phyloP scores from a whole-genome alignment of 2,113 vertebrate species.

The Dascyllus trimaculatus region DNA sequence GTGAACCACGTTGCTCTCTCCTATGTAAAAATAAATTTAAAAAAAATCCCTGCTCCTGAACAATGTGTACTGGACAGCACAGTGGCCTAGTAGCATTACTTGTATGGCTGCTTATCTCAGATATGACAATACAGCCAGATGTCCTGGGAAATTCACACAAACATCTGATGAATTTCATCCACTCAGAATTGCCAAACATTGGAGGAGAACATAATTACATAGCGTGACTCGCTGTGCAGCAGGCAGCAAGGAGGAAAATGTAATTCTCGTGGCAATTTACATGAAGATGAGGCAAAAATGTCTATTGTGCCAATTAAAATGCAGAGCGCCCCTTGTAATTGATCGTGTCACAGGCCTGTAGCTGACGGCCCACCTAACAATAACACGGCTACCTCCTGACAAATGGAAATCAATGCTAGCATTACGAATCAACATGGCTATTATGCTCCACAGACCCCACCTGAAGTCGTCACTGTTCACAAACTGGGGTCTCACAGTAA shows the following conservation, averaged over 20 bases:
- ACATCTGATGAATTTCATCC: conserved; percentile 52
- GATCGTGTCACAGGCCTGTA: conserved; percentile 25
- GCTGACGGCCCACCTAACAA: conserved; percentile 21
- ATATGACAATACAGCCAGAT: conserved; percentile 68
- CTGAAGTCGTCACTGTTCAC: background rate
- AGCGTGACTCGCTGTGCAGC: conserved; percentile 26
- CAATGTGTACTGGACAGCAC: conserved; percentile 38
- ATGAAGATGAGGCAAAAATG: conserved; percentile 53
- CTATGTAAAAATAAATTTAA: background rate
- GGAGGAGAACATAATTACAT: conserved; percentile 40
- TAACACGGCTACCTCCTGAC: conserved; percentile 10
- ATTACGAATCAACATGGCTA: conserved; percentile 3
- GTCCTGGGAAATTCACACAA: conserved; percentile 54
- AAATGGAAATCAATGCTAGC: conserved; percentile 26
- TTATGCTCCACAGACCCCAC: background rate
- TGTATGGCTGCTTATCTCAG: conserved; percentile 59
- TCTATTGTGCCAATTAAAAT: conserved; percentile 50
- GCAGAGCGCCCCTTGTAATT: conserved; percentile 32
- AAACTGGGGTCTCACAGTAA: background rate
- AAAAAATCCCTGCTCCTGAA: conserved; percentile 16
- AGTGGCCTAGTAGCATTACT: conserved; percentile 33
- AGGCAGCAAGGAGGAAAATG: conserved; percentile 31
- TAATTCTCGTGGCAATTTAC: conserved; percentile 54
- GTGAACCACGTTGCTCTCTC: conserved; percentile 18
- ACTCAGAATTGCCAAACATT: conserved; percentile 30